Conservation (phyloP, 53 echinoderm and acorn worm genomes). For the Echinarachnius parma region DNA sequence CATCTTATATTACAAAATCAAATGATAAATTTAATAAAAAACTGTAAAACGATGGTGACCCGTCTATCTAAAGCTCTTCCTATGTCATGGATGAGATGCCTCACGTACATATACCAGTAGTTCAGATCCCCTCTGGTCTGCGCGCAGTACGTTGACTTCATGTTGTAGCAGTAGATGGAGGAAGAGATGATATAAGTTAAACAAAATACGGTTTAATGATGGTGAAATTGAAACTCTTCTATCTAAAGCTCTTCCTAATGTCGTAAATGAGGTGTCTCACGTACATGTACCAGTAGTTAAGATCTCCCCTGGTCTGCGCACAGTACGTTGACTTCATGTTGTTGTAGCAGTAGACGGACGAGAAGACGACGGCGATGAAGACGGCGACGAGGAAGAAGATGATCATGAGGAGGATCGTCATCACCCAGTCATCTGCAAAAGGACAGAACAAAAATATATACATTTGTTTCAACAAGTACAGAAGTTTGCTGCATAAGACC, state of each 20-base stretch:
- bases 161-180: constrained; percentile 78
- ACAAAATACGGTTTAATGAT: no score
- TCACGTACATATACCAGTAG: constrained; percentile 87
- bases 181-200: no score
- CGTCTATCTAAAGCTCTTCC: no score
- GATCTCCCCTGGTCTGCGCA: constrained; percentile 71
- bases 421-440: constrained; percentile 86
- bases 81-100: constrained; percentile 60
- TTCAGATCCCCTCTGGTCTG: constrained; percentile 75
- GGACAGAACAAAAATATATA: no score
- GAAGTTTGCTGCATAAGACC: no score
- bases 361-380: constrained; percentile 65
- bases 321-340: constrained; percentile 58
- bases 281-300: constrained; percentile 92
- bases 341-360: constrained; percentile 82
- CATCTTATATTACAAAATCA: no score
- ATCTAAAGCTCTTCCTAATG: constrained; percentile 35
- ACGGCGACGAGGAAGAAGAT: constrained; percentile 79
- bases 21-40: no score
- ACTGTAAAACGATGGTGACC: no score
- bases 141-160: constrained; percentile 62
- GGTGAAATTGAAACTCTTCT: no score
- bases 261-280: constrained; percentile 59
- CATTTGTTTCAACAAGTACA: no score
- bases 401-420: constrained; percentile 78